Evolutionary conservation across 2,888 invertebrate species (phyloP).

Genomic region (Theretra japonica): DNA sequence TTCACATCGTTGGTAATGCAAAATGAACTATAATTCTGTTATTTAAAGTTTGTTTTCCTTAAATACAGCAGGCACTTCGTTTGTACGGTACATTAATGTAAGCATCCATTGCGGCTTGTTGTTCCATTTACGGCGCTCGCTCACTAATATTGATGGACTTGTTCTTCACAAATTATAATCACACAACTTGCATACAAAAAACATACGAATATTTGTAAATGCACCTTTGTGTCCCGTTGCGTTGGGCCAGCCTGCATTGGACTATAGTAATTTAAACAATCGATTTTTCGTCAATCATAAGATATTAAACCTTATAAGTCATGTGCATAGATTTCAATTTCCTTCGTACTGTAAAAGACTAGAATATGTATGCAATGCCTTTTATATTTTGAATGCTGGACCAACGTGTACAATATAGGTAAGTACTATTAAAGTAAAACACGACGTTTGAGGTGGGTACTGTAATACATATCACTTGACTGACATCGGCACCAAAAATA

Average conservation of each 20-base stretch:
- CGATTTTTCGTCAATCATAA: too few relatives aligned
- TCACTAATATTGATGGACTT: too few relatives aligned
- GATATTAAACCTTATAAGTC: too few relatives aligned
- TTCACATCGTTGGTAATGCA: too few relatives aligned
- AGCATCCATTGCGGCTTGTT: too few relatives aligned
- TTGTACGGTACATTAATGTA: too few relatives aligned
- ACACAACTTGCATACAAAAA: not conserved
- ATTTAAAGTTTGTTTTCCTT: too few relatives aligned
- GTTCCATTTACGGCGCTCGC: too few relatives aligned
- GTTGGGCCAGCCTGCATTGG: not conserved
- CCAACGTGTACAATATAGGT: not conserved
- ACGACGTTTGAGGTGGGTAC: slow-evolving; percentile 5
- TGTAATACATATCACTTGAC: not conserved
- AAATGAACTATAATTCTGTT: too few relatives aligned
- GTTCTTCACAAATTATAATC: not conserved
- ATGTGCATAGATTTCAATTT: too few relatives aligned
- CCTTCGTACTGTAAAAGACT: too few relatives aligned
- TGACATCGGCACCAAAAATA: slow-evolving; percentile 11
- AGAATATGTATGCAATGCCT: not conserved
- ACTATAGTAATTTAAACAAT: not conserved
- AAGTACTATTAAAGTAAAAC: not conserved
- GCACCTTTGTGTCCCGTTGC: not conserved
- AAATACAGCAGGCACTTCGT: too few relatives aligned
- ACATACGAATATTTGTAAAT: not conserved
- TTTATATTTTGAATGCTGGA: not conserved